phyloP scores from a whole-genome alignment of 2,113 vertebrate species.

The Chelonoidis abingdonii region DNA sequence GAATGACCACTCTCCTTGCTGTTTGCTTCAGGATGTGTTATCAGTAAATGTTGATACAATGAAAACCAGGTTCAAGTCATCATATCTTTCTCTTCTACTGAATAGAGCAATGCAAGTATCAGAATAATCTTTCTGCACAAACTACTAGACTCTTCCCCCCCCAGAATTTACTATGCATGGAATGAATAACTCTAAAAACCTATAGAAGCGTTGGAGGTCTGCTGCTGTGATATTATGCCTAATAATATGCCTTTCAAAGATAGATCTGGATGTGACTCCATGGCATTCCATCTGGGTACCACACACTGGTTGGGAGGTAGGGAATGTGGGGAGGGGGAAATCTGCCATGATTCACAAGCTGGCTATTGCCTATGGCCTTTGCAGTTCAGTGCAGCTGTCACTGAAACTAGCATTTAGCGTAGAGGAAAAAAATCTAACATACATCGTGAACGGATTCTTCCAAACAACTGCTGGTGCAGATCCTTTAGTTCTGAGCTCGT shows the following conservation, averaged over 20 bases:
- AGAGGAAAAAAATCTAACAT: too few species aligned
- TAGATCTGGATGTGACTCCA: not conserved
- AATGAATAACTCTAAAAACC: not conserved
- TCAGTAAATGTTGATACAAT: not conserved
- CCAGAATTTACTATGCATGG: not conserved
- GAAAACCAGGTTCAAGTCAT: not conserved
- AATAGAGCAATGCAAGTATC: not conserved
- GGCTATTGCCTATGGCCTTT: too few species aligned
- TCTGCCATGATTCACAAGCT: too few species aligned
- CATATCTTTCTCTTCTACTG: not conserved
- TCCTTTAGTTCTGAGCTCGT: too few species aligned
- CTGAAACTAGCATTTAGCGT: too few species aligned
- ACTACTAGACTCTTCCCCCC: not conserved
- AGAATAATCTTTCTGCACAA: not conserved
- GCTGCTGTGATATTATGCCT: not conserved
- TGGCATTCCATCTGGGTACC: not conserved
- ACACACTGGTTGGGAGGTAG: too few species aligned
- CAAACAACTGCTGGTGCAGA: too few species aligned
- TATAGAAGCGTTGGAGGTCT: not conserved
- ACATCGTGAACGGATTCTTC: too few species aligned
- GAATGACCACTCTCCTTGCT: not conserved
- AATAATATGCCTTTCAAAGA: not conserved
- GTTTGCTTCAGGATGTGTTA: not conserved
- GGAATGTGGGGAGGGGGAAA: too few species aligned
- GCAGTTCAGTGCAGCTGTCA: too few species aligned